Conservation (phyloP, 2,888 invertebrate species). For the Yponomeuta cagnagella region DNA sequence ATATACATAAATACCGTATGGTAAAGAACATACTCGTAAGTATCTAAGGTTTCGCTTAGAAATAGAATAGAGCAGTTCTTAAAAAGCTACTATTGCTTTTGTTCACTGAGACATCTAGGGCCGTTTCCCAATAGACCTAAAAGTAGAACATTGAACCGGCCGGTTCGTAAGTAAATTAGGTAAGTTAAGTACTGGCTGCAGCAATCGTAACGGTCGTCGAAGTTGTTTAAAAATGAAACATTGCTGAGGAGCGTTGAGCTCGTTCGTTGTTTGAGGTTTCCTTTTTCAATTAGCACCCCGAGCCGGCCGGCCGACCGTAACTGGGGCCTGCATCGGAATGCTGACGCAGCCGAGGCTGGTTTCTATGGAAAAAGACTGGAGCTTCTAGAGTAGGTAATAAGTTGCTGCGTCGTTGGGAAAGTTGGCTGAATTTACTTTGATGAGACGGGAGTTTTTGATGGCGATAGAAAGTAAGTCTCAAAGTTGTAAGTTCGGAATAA, state of each 20-base stretch:
- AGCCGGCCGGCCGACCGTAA: constrained; percentile 67
- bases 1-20: too few relatives aligned
- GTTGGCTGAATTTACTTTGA: constrained; percentile 8
- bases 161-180: constrained; percentile 16
- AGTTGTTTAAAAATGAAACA: constrained; percentile 72
- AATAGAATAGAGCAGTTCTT: too few relatives aligned
- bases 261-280: constrained; percentile 73
- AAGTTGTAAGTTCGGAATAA: neutral
- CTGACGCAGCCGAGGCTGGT: constrained; percentile 41
- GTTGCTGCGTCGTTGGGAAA: constrained; percentile 1
- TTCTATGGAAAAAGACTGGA: neutral
- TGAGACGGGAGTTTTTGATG: constrained; percentile 1
- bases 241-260: constrained; percentile 74
- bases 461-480: neutral
- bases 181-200: constrained; percentile 22
- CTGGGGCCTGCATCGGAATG: constrained; percentile 65
- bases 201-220: constrained; percentile 63
- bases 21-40: too few relatives aligned
- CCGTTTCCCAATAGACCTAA: constrained; percentile 11
- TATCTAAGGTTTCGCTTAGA: too few relatives aligned
- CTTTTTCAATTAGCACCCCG: constrained; percentile 73
- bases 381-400: neutral
- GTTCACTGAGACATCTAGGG: too few relatives aligned
- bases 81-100: too few relatives aligned
- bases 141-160: constrained; percentile 21